A percentile compares a stretch with the other conserved stretches of the same genome.
phyloP scores from a whole-genome alignment of 2,888 invertebrate species.

The Thyatira batis region DNA sequence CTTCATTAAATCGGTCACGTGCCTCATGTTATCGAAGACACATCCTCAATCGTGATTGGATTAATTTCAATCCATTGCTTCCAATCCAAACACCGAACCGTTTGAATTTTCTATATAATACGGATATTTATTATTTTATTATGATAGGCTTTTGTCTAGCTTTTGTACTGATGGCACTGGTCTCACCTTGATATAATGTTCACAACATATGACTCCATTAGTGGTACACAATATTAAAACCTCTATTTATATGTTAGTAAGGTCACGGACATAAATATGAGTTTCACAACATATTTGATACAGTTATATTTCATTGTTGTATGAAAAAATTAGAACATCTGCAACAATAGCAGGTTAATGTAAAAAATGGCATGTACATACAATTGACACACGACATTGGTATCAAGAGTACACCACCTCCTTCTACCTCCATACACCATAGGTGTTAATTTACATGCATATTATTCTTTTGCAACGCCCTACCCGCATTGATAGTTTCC shows the following conservation, averaged over 20 bases:
- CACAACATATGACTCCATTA: conserved; percentile 54
- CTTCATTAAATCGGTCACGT: conserved; percentile 1
- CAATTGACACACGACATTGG: not conserved
- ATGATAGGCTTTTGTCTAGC: conserved; percentile 44
- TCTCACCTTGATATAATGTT: conserved; percentile 65
- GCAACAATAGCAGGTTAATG: conserved; percentile 2
- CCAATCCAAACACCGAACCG: conserved; percentile 14
- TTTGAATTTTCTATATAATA: conserved; percentile 14
- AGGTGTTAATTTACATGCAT: not conserved
- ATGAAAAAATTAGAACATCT: conserved; percentile 10
- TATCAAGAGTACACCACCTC: not conserved
- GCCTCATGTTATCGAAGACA: conserved; percentile 4
- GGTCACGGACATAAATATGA: conserved; percentile 49
- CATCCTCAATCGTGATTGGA: conserved; percentile 38
- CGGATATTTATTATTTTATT: conserved; percentile 18
- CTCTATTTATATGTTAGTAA: conserved; percentile 61
- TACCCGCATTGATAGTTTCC: not conserved
- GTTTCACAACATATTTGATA: not conserved
- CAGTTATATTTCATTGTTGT: conserved; percentile 10
- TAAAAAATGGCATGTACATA: conserved; percentile 12
- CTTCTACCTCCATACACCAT: too few species aligned
- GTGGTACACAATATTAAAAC: conserved; percentile 49
- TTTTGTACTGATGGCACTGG: conserved; percentile 33
- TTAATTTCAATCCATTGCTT: conserved; percentile 18
- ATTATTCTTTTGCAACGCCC: not conserved